Evolutionary conservation across 2,797 vertebrate genomes (phyloP).

Genomic region (Bovichtus variegatus): DNA sequence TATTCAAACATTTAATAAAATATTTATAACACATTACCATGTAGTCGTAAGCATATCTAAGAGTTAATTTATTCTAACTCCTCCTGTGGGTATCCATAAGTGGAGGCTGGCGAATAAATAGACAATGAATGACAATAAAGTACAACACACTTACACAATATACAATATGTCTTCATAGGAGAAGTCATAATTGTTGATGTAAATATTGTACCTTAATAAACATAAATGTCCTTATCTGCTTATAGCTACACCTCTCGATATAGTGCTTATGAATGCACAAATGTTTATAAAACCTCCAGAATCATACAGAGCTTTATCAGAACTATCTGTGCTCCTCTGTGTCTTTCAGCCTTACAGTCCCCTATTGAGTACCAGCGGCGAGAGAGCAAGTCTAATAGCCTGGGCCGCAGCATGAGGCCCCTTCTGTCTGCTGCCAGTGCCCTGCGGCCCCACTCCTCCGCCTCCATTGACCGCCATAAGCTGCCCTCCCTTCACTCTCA

Average conservation of each 20-base stretch:
- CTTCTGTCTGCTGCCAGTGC: slow-evolving; percentile 80
- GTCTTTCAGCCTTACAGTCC: slow-evolving; percentile 90
- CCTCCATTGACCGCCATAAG: slow-evolving; percentile 89
- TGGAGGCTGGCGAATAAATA: background rate
- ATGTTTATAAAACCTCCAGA: slow-evolving; percentile 6
- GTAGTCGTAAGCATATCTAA: background rate
- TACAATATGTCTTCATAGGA: background rate
- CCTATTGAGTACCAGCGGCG: slow-evolving; percentile 95
- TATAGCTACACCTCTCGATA: background rate
- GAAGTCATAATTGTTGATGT: background rate
- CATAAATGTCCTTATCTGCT: background rate
- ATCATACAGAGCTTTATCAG: background rate
- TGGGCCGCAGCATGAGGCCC: slow-evolving; percentile 89
- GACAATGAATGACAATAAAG: background rate
- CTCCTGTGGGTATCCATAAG: background rate
- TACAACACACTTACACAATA: background rate
- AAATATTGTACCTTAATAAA: background rate
- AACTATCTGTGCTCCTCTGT: slow-evolving; percentile 23
- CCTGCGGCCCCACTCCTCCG: slow-evolving; percentile 88
- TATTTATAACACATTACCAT: background rate
- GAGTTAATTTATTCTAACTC: background rate
- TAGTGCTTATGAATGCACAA: background rate
- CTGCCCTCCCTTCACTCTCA: slow-evolving; percentile 87
- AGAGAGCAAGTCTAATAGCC: slow-evolving; percentile 94
- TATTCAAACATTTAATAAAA: background rate